phyloP scores from a whole-genome alignment of 2,113 vertebrate species.

The Perca schrenkii region DNA sequence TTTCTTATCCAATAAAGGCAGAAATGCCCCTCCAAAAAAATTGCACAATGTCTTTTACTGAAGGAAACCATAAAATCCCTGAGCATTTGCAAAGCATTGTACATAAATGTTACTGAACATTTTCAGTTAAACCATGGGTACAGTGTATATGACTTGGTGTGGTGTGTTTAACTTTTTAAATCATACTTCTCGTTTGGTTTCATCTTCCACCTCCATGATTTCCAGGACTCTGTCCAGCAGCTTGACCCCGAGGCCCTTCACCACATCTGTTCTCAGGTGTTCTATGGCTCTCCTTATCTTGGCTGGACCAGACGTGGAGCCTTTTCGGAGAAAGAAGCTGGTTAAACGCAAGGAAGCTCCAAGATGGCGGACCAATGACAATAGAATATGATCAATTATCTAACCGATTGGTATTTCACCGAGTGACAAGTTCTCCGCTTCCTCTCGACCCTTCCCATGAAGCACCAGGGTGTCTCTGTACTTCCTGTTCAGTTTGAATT shows the following conservation, averaged over 20 bases:
- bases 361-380: neutral
- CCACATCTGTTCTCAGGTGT: constrained; percentile 91
- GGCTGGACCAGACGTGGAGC: constrained; percentile 86
- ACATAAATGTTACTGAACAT: neutral
- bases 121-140: neutral
- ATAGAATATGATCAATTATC: constrained; percentile 1
- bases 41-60: neutral
- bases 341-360: constrained; percentile 3
- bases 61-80: neutral
- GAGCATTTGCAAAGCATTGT: neutral
- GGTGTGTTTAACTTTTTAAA: neutral
- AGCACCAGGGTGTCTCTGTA: constrained; percentile 94
- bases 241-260: constrained; percentile 92
- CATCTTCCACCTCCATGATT: constrained; percentile 94
- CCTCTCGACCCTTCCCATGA: constrained; percentile 89
- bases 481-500: constrained; percentile 91
- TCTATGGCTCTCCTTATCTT: constrained; percentile 94
- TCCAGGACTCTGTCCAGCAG: constrained; percentile 91
- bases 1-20: too few species aligned
- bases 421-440: constrained; percentile 83
- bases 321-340: constrained; percentile 69
- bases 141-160: neutral
- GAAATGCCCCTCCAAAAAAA: too few species aligned
- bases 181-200: constrained; percentile 90
- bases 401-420: constrained; percentile 87